phyloP scores from a whole-genome alignment of 1,140 invertebrate genomes.

The Linepithema humile region DNA sequence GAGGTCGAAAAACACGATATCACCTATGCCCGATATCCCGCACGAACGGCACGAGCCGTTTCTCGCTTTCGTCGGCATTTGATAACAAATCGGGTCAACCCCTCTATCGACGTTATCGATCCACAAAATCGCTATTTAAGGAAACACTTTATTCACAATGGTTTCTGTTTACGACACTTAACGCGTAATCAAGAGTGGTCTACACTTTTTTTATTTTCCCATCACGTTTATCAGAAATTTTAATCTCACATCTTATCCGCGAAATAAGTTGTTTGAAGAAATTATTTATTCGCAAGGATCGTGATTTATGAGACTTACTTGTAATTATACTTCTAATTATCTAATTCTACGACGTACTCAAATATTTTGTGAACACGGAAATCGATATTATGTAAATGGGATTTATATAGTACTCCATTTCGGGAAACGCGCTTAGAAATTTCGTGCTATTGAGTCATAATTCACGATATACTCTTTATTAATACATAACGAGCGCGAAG shows the following conservation, averaged over 20 bases:
- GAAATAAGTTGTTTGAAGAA: background rate
- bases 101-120: conserved; percentile 40
- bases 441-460: background rate
- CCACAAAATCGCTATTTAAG: conserved; percentile 26
- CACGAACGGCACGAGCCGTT: conserved; percentile 31
- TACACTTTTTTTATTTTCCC: background rate
- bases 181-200: background rate
- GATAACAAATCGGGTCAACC: conserved; percentile 44
- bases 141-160: conserved; percentile 21
- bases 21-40: conserved; percentile 31
- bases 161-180: conserved; percentile 34
- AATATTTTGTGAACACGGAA: background rate
- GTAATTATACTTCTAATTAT: background rate
- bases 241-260: background rate
- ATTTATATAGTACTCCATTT: background rate
- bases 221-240: background rate
- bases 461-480: background rate
- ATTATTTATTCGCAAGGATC: background rate
- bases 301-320: too few relatives aligned
- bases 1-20: conserved; percentile 53
- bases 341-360: background rate
- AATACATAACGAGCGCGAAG: background rate
- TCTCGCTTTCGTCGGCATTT: conserved; percentile 52
- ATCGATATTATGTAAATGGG: background rate
- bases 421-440: background rate